phyloP scores from a whole-genome alignment of 1,140 invertebrate species.

The Drosophila lowei region DNA sequence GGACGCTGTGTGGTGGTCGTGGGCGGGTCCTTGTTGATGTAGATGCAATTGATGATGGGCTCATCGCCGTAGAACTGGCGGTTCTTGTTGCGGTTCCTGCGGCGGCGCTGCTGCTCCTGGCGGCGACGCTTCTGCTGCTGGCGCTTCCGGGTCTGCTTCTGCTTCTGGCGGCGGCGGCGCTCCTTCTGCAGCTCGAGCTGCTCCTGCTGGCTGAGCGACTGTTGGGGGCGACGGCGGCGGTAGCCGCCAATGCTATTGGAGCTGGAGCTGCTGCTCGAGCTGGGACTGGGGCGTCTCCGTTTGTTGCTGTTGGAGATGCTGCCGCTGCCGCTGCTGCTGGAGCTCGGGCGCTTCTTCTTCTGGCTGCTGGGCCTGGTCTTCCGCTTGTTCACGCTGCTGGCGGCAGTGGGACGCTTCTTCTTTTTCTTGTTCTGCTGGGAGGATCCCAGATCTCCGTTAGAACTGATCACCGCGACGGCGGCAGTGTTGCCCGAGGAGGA shows the following conservation, averaged over 20 bases:
- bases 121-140: conserved; percentile 40
- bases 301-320: conserved; percentile 30
- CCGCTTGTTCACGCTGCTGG: conserved; percentile 19
- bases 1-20: conserved; percentile 71
- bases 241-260: conserved; percentile 52
- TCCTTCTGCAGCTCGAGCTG: conserved; percentile 24
- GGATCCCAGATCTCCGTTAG: background rate
- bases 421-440: conserved; percentile 35
- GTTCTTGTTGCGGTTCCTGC: conserved; percentile 42
- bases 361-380: conserved; percentile 16
- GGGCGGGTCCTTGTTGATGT: conserved; percentile 73
- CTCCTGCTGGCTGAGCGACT: conserved; percentile 19
- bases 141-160: conserved; percentile 41
- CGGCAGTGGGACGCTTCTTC: conserved; percentile 25
- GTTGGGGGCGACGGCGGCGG: conserved; percentile 58
- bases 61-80: conserved; percentile 59
- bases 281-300: conserved; percentile 42
- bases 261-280: conserved; percentile 10
- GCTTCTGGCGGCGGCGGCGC: conserved; percentile 35
- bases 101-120: conserved; percentile 45
- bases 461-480: no score
- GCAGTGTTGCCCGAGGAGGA: conserved; percentile 14
- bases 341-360: conserved; percentile 40
- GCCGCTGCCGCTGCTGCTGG: conserved; percentile 17
- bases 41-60: conserved; percentile 75